Evolutionary conservation across 2,888 invertebrate genomes (phyloP).

Genomic region (Conops quadrifasciatus): DNA sequence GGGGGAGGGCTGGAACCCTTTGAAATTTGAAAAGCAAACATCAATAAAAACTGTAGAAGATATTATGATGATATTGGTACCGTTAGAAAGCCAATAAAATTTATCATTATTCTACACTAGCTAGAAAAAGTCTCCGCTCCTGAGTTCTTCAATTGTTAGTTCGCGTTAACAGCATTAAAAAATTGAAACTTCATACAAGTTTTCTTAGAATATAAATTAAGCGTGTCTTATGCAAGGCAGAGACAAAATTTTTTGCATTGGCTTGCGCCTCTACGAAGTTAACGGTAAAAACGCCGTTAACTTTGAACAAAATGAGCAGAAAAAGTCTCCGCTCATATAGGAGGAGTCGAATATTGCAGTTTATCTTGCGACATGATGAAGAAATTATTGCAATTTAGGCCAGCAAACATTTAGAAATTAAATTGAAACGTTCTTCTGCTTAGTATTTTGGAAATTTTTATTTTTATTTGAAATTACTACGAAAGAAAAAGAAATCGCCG

Average conservation of each 20-base stretch:
- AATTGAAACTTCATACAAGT: neutral
- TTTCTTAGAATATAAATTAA: neutral
- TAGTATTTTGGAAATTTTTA: neutral
- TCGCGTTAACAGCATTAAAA: neutral
- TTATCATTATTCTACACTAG: no score
- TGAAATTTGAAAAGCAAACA: no score
- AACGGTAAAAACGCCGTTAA: neutral
- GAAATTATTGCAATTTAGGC: neutral
- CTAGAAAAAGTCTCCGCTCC: neutral
- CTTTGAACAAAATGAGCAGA: neutral
- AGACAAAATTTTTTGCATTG: neutral
- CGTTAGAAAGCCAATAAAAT: no score
- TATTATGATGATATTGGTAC: no score
- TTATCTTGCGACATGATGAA: neutral
- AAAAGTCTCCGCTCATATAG: neutral
- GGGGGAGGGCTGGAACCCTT: no score
- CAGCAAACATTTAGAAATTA: neutral
- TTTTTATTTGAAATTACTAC: slow-evolving; percentile 12
- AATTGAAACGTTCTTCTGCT: neutral
- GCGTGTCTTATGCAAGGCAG: neutral
- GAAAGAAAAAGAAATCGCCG: slow-evolving; percentile 14
- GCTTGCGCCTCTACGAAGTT: neutral
- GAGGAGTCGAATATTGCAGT: neutral
- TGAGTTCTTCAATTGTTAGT: neutral
- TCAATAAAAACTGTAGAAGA: no score